A percentile compares a stretch with the other conserved stretches of the same genome.
Evolutionary conservation across 1,140 invertebrate species (phyloP).

Genomic region (Pseudomyrmex concolor): DNA sequence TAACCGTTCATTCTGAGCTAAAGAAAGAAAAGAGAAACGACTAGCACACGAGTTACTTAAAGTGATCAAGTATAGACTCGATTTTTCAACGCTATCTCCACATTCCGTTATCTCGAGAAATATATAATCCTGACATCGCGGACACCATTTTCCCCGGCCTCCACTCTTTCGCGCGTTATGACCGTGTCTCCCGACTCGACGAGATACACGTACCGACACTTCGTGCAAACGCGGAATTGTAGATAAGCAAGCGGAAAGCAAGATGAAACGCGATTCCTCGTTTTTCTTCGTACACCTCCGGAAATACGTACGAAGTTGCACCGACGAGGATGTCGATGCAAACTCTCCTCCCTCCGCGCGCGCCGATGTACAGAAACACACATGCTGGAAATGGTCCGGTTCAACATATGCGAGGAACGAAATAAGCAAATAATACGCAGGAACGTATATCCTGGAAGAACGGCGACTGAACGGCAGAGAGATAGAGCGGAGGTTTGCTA

Average conservation of each 20-base stretch:
- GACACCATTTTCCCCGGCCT: neutral
- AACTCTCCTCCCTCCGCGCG: too few relatives aligned
- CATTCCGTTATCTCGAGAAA: slow-evolving; percentile 8
- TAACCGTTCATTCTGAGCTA: too few relatives aligned
- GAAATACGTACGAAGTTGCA: slow-evolving; percentile 33
- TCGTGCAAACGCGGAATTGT: slow-evolving; percentile 19
- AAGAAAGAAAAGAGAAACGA: neutral
- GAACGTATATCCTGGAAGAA: slow-evolving; percentile 45
- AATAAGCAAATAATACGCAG: slow-evolving; percentile 73
- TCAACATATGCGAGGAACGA: slow-evolving; percentile 74
- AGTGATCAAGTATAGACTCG: neutral
- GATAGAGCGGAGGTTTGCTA: slow-evolving; percentile 40
- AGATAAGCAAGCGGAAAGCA: slow-evolving; percentile 51
- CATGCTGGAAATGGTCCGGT: slow-evolving; percentile 60
- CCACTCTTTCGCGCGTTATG: slow-evolving; percentile 24
- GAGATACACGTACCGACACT: neutral
- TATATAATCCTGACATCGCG: slow-evolving; percentile 28
- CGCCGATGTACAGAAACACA: slow-evolving; percentile 45
- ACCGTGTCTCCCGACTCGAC: neutral
- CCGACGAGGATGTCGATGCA: slow-evolving; percentile 36
- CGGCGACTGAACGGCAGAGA: slow-evolving; percentile 15
- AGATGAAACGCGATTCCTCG: slow-evolving; percentile 13
- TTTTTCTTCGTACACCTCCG: slow-evolving; percentile 28
- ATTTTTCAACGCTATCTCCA: neutral
- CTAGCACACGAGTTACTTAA: neutral